Percentiles rank a stretch among this genome's conserved stretches.
These are phyloP conservation scores for Falco columbarius DNA, from an alignment of 2,797 vertebrate genomes.

Conservation along the genomic window DNA sequence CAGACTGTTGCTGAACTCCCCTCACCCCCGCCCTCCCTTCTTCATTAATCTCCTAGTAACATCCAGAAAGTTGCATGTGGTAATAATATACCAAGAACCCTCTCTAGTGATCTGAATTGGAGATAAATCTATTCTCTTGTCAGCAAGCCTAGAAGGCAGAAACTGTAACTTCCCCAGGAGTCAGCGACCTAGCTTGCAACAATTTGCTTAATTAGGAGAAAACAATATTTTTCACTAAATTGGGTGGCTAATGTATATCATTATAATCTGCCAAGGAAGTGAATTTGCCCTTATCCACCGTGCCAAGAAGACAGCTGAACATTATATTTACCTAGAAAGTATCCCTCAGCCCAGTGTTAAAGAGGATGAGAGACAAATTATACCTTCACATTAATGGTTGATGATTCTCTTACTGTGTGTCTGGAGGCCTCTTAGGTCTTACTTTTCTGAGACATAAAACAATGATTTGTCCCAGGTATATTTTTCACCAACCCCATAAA, in stretches of 20 bases:
- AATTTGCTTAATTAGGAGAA: slow-evolving; percentile 47
- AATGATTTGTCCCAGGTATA: background rate
- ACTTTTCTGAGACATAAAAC: background rate
- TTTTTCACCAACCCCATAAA: slow-evolving; percentile 20
- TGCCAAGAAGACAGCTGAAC: background rate
- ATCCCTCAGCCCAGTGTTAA: background rate
- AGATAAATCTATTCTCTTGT: slow-evolving; percentile 18
- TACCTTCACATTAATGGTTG: background rate
- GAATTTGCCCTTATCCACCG: background rate
- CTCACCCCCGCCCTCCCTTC: background rate
- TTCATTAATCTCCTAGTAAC: background rate
- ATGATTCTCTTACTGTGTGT: background rate
- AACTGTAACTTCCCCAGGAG: background rate
- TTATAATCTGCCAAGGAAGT: background rate
- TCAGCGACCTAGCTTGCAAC: background rate
- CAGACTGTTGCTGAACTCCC: background rate
- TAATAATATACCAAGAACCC: background rate
- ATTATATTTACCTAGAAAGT: background rate
- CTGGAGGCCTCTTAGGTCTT: background rate
- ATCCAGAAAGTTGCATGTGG: background rate
- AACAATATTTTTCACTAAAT: slow-evolving; percentile 12
- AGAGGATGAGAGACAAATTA: slow-evolving; percentile 6
- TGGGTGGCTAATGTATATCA: background rate
- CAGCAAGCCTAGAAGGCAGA: slow-evolving; percentile 12
- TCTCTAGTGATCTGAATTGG: background rate